phyloP scores from a whole-genome alignment of 2,113 vertebrate species.

The Sorex araneus region DNA sequence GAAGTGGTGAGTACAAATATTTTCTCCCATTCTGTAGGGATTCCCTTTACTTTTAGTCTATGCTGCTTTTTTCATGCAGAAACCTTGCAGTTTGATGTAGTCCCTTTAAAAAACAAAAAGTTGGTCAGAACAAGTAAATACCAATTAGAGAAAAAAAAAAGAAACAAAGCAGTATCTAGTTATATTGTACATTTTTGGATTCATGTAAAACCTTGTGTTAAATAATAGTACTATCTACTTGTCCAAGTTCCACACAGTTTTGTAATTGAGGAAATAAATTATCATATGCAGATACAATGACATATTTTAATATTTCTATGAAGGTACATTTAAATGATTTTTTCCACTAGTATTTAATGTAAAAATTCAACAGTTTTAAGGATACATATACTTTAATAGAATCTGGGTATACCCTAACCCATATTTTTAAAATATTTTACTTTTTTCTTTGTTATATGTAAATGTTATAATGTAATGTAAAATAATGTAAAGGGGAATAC shows the following conservation, averaged over 20 bases:
- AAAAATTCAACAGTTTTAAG: neutral
- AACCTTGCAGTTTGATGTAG: no score
- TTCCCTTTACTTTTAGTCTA: no score
- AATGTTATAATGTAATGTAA: no score
- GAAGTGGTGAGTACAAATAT: no score
- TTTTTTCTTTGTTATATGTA: neutral
- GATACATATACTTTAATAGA: neutral
- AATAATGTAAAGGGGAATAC: no score
- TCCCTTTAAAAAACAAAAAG: no score
- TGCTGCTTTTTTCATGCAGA: no score
- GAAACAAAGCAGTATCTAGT: neutral
- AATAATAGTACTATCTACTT: neutral
- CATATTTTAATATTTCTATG: neutral
- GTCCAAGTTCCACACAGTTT: neutral
- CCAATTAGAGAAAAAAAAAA: neutral
- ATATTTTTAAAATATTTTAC: neutral
- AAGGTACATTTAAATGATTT: conserved; percentile 5
- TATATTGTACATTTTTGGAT: neutral
- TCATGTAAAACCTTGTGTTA: neutral
- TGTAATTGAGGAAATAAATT: neutral
- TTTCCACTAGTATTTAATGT: neutral
- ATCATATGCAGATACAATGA: neutral
- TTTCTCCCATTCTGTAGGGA: no score
- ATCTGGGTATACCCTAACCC: neutral
- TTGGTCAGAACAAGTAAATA: neutral